A percentile compares a stretch with the other conserved stretches of the same genome.
These are phyloP conservation scores for Ophioninae sp. DNA, from an alignment of 2,888 invertebrate species.

Conservation along the genomic window DNA sequence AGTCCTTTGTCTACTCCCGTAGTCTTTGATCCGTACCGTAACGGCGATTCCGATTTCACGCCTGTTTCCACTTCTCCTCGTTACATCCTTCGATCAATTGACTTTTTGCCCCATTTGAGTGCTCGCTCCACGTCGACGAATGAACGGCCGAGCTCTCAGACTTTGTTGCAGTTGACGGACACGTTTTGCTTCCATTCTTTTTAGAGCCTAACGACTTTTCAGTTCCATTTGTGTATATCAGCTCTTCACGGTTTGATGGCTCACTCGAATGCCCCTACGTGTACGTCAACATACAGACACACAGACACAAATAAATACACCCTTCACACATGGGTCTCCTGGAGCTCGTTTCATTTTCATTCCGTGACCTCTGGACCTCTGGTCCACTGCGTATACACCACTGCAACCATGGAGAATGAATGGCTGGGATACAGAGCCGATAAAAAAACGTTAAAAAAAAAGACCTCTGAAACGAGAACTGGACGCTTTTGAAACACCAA, in stretches of 20 bases:
- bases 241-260: slow-evolving; percentile 52
- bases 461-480: slow-evolving; percentile 41
- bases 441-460: slow-evolving; percentile 1
- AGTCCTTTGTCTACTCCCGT: background rate
- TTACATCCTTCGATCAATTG: slow-evolving; percentile 35
- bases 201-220: slow-evolving; percentile 31
- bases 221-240: slow-evolving; percentile 44
- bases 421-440: slow-evolving; percentile 33
- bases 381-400: background rate
- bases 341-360: slow-evolving; percentile 51
- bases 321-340: slow-evolving; percentile 55
- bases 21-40: background rate
- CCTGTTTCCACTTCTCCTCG: slow-evolving; percentile 25
- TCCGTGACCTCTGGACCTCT: slow-evolving; percentile 49
- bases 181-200: slow-evolving; percentile 30
- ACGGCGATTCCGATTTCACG: slow-evolving; percentile 39
- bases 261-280: slow-evolving; percentile 40
- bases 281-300: background rate
- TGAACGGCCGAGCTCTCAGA: slow-evolving; percentile 9
- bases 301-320: slow-evolving; percentile 10
- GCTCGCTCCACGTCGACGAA: slow-evolving; percentile 13
- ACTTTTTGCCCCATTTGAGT: slow-evolving; percentile 31
- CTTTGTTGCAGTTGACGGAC: slow-evolving; percentile 39
- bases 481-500: slow-evolving; percentile 56
- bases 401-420: slow-evolving; percentile 35